Base-by-base conservation (phyloP, 2,888 invertebrate genomes). In the Amphipoea lucens region DNA sequence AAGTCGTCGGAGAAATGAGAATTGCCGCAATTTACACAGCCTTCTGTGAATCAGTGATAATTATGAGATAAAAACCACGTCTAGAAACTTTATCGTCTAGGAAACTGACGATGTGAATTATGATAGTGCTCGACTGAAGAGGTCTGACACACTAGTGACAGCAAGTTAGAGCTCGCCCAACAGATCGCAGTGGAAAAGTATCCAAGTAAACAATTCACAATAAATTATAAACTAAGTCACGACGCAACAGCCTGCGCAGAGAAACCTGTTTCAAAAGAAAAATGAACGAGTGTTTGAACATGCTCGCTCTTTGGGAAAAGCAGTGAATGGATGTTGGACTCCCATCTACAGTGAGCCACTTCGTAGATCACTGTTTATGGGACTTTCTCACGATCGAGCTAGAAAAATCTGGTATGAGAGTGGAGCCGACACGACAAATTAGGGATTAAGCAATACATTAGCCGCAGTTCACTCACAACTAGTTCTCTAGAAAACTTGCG, bases 11-110 rank as follows among this genome's bases (percentile, higher is more conserved):
- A 74, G 88, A 86, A 88, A 81, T 88, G 81, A 74, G 88, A 86
- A 88, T 82, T 88, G 85, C 81, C 83, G 83, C 84, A 86, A 89
- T 89, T 88, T 89, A 83, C 88, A 81, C 80, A 83, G 76, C 80
- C 84, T 89, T 89, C 89, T 79, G 72, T 84, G 88, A 89, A 89
- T 86, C 81, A 78, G 79, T 70, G 79, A 88, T 89, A 89, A 89
- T 88, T 89, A 84, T 78, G 67, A 85, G 84, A 85, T 88, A 86
- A 85, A 87, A 89, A 81, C 68, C 48, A 48, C 70, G 70, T 67
- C 76, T 79, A 85, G 84, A 85, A 83, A 82, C 48, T 81, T 87
- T 84, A 84, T 79, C 79, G 81, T 71, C 79, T 81, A 89, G 76
- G 74, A 87, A 82, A 80, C 70, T 80, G 81, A 54, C 72, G 83